A percentile compares a stretch with the other conserved stretches of the same genome.
Evolutionary conservation across 1,140 invertebrate species (phyloP).

Genomic region (Heliconius hewitsoni): DNA sequence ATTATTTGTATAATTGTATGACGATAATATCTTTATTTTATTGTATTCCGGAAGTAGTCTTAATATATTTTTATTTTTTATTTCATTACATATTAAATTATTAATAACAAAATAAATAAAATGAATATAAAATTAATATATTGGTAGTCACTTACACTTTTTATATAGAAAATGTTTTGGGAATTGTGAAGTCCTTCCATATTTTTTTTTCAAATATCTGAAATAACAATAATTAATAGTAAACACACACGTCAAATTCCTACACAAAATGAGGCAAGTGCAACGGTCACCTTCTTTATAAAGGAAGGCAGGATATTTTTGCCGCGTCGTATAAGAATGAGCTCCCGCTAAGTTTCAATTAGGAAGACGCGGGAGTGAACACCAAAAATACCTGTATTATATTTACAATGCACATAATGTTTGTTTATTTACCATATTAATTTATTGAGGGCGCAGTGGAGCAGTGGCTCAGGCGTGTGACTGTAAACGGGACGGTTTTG

Average conservation of each 20-base stretch:
- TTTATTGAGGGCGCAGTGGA: too few relatives aligned
- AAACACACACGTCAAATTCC: conserved; percentile 25
- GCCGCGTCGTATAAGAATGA: conserved; percentile 24
- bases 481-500: too few relatives aligned
- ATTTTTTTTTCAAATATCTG: background rate
- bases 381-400: conserved; percentile 33
- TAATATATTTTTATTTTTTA: background rate
- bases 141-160: too few relatives aligned
- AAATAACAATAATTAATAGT: background rate
- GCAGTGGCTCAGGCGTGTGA: too few relatives aligned
- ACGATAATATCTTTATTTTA: background rate
- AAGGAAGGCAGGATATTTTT: conserved; percentile 51
- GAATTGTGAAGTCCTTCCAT: background rate
- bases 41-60: background rate
- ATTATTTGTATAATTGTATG: background rate
- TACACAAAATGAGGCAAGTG: conserved; percentile 37
- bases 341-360: conserved; percentile 53
- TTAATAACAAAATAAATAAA: too few relatives aligned
- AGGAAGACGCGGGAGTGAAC: conserved; percentile 49
- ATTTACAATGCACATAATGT: conserved; percentile 2
- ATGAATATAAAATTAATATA: too few relatives aligned
- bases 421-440: background rate
- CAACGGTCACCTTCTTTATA: conserved; percentile 47
- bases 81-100: background rate
- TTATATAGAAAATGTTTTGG: too few relatives aligned